Conservation (phyloP, 2,113 vertebrate species). For the Perca flavescens region DNA sequence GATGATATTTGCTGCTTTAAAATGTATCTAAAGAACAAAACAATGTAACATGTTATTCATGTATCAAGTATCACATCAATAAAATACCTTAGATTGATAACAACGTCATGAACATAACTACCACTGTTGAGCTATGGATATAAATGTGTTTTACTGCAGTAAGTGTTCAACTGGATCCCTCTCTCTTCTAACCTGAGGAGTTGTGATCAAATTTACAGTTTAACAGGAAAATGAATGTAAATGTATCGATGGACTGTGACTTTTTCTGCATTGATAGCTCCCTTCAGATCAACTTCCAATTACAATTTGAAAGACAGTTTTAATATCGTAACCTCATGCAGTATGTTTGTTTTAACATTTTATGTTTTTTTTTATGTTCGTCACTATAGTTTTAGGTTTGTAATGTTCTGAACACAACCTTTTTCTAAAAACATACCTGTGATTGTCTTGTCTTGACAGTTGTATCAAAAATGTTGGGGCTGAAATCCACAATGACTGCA, state of each 20-base stretch:
- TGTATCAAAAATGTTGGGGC: background rate
- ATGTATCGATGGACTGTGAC: conserved; percentile 45
- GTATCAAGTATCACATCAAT: conserved; percentile 10
- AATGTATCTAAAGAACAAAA: conserved; percentile 19
- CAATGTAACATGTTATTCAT: conserved; percentile 5
- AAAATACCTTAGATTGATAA: conserved; percentile 8
- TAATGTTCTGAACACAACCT: background rate
- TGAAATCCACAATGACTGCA: background rate
- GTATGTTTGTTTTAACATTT: conserved; percentile 41
- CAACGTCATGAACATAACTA: conserved; percentile 15
- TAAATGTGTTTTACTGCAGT: conserved; percentile 29
- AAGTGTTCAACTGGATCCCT: background rate
- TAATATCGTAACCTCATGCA: conserved; percentile 26
- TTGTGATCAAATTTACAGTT: conserved; percentile 51
- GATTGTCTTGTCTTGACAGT: background rate
- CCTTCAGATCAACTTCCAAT: conserved; percentile 25
- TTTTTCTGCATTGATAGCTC: conserved; percentile 28
- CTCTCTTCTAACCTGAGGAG: conserved; percentile 6
- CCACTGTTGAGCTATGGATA: conserved; percentile 7
- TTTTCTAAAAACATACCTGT: background rate
- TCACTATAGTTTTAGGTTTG: conserved; percentile 19
- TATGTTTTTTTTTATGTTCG: conserved; percentile 21
- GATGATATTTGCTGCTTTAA: conserved; percentile 34
- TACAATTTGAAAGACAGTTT: conserved; percentile 27
- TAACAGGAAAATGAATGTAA: conserved; percentile 61